These are phyloP conservation scores for Cephalopholis sonnerati DNA, from an alignment of 2,113 vertebrate species.

Conservation along the genomic window DNA sequence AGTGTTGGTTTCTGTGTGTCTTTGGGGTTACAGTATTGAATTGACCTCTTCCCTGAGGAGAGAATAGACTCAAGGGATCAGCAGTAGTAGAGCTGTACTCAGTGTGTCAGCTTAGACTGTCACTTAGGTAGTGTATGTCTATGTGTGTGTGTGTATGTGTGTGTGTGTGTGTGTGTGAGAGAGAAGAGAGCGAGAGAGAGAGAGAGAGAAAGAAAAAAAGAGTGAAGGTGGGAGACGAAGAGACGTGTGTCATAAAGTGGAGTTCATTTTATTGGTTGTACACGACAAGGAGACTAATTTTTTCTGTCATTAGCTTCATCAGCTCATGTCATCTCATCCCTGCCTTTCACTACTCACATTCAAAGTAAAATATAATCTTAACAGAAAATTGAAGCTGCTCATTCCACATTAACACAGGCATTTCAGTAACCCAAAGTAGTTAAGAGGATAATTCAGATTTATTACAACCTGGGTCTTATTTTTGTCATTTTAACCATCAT, in stretches of 20 bases:
- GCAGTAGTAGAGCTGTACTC: conserved; percentile 78
- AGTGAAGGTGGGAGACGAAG: conserved; percentile 3
- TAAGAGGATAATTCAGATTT: conserved; percentile 62
- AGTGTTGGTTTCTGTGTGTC: conserved; percentile 56
- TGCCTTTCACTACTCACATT: conserved; percentile 64
- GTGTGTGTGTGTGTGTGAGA: conserved; percentile 38
- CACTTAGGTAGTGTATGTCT: conserved; percentile 65
- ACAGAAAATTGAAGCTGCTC: conserved; percentile 64
- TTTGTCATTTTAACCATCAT: conserved; percentile 63
- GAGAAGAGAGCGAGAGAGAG: too few relatives aligned
- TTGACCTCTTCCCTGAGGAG: conserved; percentile 80
- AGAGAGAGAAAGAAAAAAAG: background rate
- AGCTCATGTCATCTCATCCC: conserved; percentile 68
- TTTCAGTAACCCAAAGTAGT: conserved; percentile 29
- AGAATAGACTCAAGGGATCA: conserved; percentile 83
- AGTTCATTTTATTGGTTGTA: conserved; percentile 55
- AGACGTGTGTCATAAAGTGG: conserved; percentile 24
- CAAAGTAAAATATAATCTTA: conserved; percentile 69
- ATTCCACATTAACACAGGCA: conserved; percentile 55
- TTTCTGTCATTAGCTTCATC: conserved; percentile 75
- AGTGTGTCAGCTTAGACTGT: conserved; percentile 78
- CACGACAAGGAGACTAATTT: conserved; percentile 63
- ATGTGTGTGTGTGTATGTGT: conserved; percentile 33
- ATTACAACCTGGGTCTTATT: conserved; percentile 52
- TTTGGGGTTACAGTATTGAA: conserved; percentile 81